These are phyloP conservation scores for Tenthredo livida DNA, from an alignment of 2,888 invertebrate genomes.

Conservation along the genomic window DNA sequence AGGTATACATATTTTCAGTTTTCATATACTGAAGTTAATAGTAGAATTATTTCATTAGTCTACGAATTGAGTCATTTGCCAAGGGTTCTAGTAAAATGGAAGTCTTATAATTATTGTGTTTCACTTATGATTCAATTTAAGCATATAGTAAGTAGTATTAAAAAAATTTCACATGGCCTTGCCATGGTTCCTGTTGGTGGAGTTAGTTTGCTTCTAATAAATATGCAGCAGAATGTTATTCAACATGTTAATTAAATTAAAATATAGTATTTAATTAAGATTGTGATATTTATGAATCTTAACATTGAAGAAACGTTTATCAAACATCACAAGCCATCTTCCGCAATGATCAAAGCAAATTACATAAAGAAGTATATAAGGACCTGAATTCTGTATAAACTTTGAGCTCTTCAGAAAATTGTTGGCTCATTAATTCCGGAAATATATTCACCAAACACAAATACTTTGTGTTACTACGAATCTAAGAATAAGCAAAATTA, in stretches of 20 bases:
- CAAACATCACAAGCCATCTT: background rate
- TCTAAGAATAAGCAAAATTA: background rate
- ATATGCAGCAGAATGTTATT: background rate
- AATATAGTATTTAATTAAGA: conserved; percentile 31
- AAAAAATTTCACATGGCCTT: background rate
- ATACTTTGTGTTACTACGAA: background rate
- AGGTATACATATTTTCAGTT: background rate
- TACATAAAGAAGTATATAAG: background rate
- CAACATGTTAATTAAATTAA: conserved; percentile 7
- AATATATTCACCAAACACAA: background rate
- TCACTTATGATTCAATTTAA: conserved; percentile 19
- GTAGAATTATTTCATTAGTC: background rate
- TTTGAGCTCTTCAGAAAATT: background rate
- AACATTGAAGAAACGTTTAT: background rate
- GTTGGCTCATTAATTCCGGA: background rate
- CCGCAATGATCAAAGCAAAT: background rate
- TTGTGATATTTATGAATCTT: conserved; percentile 45
- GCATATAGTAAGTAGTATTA: conserved; percentile 22
- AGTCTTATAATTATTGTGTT: conserved; percentile 1
- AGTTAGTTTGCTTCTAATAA: conserved; percentile 24
- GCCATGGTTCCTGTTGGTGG: background rate
- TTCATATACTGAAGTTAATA: background rate
- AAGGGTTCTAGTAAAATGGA: background rate
- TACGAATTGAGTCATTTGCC: background rate
- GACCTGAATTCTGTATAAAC: background rate